Evolutionary conservation across 2,113 vertebrate species (phyloP).

Genomic region (Thalassoma bifasciatum): DNA sequence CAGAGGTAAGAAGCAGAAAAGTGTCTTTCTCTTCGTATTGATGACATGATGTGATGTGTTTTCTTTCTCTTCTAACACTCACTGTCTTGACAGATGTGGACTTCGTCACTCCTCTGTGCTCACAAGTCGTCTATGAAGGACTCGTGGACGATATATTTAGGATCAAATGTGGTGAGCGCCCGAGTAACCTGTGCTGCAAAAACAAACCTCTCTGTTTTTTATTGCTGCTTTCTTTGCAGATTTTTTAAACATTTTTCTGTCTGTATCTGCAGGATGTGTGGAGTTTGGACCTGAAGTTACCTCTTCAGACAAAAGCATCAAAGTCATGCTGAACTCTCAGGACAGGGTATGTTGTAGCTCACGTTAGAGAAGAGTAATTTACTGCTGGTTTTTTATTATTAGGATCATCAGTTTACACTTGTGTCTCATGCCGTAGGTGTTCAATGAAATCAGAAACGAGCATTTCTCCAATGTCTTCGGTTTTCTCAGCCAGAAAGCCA

Average conservation of each 20-base stretch:
- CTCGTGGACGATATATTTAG: conserved; percentile 95
- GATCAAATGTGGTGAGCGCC: conserved; percentile 93
- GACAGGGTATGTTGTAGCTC: conserved; percentile 87
- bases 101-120: conserved; percentile 94
- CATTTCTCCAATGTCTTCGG: conserved; percentile 97
- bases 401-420: background rate
- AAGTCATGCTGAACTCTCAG: conserved; percentile 95
- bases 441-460: conserved; percentile 93
- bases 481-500: conserved; percentile 96
- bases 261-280: conserved; percentile 87
- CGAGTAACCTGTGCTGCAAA: no score
- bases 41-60: background rate
- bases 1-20: conserved; percentile 83
- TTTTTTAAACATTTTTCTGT: background rate
- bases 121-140: conserved; percentile 96
- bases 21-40: no score
- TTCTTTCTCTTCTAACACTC: background rate
- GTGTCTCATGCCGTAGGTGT: conserved; percentile 87
- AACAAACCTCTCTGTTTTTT: no score
- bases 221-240: background rate
- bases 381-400: background rate
- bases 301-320: conserved; percentile 91
- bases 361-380: background rate
- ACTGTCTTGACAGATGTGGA: conserved; percentile 86
- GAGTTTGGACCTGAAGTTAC: conserved; percentile 95